Evolutionary conservation across 2,113 vertebrate genomes (phyloP).

Genomic region (Pseudolaguvia tuberculata): DNA sequence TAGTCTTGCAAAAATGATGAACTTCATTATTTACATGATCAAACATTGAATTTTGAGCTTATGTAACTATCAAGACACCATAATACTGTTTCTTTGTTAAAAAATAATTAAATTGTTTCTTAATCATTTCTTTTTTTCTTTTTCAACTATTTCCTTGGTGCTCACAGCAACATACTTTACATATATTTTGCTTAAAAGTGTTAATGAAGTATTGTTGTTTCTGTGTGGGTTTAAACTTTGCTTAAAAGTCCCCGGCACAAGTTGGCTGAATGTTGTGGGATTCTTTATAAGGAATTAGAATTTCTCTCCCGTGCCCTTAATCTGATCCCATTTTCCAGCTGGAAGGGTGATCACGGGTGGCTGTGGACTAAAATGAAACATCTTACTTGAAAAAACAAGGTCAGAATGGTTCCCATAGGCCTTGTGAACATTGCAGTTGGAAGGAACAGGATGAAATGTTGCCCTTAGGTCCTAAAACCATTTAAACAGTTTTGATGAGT

Average conservation of each 20-base stretch:
- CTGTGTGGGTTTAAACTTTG: neutral
- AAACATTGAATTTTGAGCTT: neutral
- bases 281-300: slow-evolving; percentile 22
- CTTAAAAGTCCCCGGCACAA: neutral
- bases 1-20: neutral
- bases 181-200: too few species aligned
- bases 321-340: slow-evolving; percentile 34
- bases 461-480: neutral
- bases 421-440: neutral
- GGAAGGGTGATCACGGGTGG: slow-evolving; percentile 11
- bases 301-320: slow-evolving; percentile 22
- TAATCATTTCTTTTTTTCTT: too few species aligned
- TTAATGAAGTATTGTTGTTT: too few species aligned
- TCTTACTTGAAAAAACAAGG: slow-evolving; percentile 13
- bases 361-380: slow-evolving; percentile 24
- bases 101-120: too few species aligned
- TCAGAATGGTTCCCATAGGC: slow-evolving; percentile 17
- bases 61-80: neutral
- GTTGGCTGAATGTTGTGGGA: neutral
- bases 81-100: neutral
- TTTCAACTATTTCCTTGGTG: neutral
- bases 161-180: neutral
- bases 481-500: too few species aligned
- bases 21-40: neutral
- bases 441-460: neutral